Evolutionary conservation across 2,113 vertebrate genomes (phyloP), one percentile per base, ranked within the genome.

Genomic region (Halichoerus grypus): DNA sequence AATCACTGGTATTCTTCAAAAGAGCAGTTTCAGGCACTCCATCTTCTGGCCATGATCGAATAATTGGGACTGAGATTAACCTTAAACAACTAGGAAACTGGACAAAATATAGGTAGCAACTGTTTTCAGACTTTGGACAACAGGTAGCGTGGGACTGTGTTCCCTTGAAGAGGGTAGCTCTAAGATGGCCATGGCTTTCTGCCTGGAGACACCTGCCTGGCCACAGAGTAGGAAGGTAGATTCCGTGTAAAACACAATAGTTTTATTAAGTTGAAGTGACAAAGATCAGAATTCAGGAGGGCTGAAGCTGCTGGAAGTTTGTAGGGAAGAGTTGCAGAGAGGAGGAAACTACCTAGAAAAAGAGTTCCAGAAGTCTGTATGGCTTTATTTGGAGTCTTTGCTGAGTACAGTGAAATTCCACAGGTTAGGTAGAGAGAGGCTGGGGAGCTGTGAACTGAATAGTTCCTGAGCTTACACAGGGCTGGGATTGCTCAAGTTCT

Each of bases 1-100:
- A 79, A 39, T 83, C 59, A 42, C 63, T 24, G 39, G 59, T 89
- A 33, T 88, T 91, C 81, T 87, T 88, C 39, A 92, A 87, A 89
- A 92, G 53, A 86, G 9, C 19, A 74, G 26, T 69, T 94, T 95
- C 42, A n/a, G 39, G 33, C 21, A 51, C 19, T 72, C 46, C n/a
- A 39, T 8, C 59, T 87, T 76, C 72, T 76, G 80, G 21, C 59
- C 13, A 22, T 46, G 26, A 13, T 21, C 49, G 18, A 74, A 57
- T 92, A 67, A 39, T 33, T 39, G 28, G 19, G 79, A 55, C 33
- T 26, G 31, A 9, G 55, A 49, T 88, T 88, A 61, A 46, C 53
- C 21, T 81, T 61, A 15, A 91, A 81, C 22, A 84, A 82, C 36
- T 90, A 65, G 65, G 80, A 94, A 96, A 91, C 49, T 24, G 57